A percentile compares a stretch with the other conserved stretches of the same genome.
These are phyloP conservation scores for Mola mola DNA, from an alignment of 2,113 vertebrate genomes.

Conservation along the genomic window DNA sequence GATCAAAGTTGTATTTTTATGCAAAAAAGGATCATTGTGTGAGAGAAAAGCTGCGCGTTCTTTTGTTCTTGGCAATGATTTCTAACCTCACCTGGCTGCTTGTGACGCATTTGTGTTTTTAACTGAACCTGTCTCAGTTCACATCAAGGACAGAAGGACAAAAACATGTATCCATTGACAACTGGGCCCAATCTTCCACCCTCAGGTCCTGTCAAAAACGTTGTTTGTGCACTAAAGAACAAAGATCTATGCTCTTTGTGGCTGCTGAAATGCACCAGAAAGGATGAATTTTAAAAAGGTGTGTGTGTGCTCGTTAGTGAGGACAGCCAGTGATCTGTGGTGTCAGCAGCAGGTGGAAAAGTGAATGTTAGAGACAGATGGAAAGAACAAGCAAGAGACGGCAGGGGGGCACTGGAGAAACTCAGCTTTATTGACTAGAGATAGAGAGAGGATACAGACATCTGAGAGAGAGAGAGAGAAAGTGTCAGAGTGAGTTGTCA, in stretches of 20 bases:
- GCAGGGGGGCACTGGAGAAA: slow-evolving; percentile 77
- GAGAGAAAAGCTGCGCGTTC: too few species aligned
- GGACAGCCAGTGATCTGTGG: slow-evolving; percentile 44
- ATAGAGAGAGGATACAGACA: slow-evolving; percentile 72
- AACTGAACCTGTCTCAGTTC: too few species aligned
- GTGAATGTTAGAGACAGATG: slow-evolving; percentile 75
- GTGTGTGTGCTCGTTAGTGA: slow-evolving; percentile 60
- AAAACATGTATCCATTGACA: too few species aligned
- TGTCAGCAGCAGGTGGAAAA: slow-evolving; percentile 69
- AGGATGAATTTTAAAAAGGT: neutral
- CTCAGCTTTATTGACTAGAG: slow-evolving; percentile 79
- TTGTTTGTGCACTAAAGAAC: too few species aligned
- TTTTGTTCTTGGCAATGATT: too few species aligned
- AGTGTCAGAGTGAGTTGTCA: slow-evolving; percentile 33
- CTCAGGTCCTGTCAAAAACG: too few species aligned
- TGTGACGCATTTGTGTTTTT: neutral
- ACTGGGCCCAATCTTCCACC: too few species aligned
- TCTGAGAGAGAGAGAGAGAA: slow-evolving; percentile 42
- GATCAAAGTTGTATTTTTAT: too few species aligned
- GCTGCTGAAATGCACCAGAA: too few species aligned
- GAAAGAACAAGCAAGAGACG: slow-evolving; percentile 78
- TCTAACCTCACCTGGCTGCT: neutral
- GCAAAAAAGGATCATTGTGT: too few species aligned
- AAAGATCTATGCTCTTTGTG: neutral
- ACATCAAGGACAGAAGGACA: too few species aligned